A percentile compares a stretch with the other conserved stretches of the same genome.
phyloP scores from a whole-genome alignment of 2,888 invertebrate genomes.

The Glyphotaelius pellucidus region DNA sequence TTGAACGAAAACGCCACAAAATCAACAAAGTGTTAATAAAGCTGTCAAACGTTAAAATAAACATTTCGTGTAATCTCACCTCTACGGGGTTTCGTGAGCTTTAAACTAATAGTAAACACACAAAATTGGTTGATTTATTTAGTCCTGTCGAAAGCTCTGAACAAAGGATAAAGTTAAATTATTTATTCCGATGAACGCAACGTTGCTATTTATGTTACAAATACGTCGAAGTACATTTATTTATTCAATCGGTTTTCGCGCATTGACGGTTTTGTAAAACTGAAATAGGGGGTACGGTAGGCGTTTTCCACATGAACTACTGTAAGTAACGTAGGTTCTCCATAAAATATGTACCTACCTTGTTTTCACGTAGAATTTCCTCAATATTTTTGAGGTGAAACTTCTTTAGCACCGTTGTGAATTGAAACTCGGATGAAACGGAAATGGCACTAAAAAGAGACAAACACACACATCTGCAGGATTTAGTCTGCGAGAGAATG shows the following conservation, averaged over 20 bases:
- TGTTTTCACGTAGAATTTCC: too few relatives aligned
- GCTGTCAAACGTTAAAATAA: constrained; percentile 7
- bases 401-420: too few relatives aligned
- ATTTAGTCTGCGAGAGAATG: too few relatives aligned
- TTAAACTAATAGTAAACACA: constrained; percentile 25
- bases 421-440: too few relatives aligned
- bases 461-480: too few relatives aligned
- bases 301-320: not conserved
- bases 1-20: not conserved
- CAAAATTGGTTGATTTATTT: constrained; percentile 57
- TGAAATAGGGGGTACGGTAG: not conserved
- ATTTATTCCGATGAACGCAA: constrained; percentile 46
- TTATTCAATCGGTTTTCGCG: constrained; percentile 16
- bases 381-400: too few relatives aligned
- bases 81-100: not conserved
- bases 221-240: constrained; percentile 20
- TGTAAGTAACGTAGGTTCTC: not conserved
- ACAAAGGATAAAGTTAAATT: constrained; percentile 54
- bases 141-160: constrained; percentile 47
- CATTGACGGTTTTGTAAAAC: constrained; percentile 18
- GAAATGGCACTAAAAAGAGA: too few relatives aligned
- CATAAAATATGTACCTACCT: not conserved
- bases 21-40: not conserved
- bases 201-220: constrained; percentile 37
- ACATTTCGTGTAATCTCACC: constrained; percentile 13